Percentiles rank a stretch among this genome's conserved stretches.
phyloP scores from a whole-genome alignment of 2,888 invertebrate genomes.

The Cataglyphis livida region DNA sequence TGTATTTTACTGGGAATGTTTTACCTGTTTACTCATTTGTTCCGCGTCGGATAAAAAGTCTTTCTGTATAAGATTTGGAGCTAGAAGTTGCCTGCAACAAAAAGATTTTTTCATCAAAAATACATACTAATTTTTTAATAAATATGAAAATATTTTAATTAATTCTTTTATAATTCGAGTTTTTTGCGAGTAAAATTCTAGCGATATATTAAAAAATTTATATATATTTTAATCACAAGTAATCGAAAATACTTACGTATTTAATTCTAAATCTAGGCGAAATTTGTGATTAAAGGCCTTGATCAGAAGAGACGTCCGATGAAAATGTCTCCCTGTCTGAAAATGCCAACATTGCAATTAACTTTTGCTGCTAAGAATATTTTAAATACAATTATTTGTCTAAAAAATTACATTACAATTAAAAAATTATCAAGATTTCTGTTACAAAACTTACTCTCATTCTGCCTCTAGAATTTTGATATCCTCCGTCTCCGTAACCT shows the following conservation, averaged over 20 bases:
- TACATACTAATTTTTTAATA: neutral
- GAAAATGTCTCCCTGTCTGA: slow-evolving; percentile 97
- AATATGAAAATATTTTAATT: neutral
- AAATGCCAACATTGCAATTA: slow-evolving; percentile 76
- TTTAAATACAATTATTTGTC: slow-evolving; percentile 24
- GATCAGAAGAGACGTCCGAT: slow-evolving; percentile 97
- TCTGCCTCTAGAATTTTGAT: slow-evolving; percentile 86
- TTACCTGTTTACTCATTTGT: slow-evolving; percentile 93
- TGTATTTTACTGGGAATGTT: slow-evolving; percentile 69
- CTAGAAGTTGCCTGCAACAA: slow-evolving; percentile 94
- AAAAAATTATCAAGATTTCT: neutral
- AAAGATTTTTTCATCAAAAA: neutral
- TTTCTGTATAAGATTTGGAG: slow-evolving; percentile 96
- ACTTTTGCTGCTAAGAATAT: neutral
- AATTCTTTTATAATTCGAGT: neutral
- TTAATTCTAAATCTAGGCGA: slow-evolving; percentile 97
- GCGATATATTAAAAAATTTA: neutral
- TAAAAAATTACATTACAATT: slow-evolving; percentile 15
- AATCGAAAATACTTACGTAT: slow-evolving; percentile 92
- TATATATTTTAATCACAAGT: neutral
- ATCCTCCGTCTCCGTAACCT: slow-evolving; percentile 86
- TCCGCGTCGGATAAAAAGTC: slow-evolving; percentile 95
- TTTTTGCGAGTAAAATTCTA: neutral
- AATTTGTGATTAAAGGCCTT: slow-evolving; percentile 99
- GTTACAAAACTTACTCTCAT: slow-evolving; percentile 87